A percentile compares a stretch with the other conserved stretches of the same genome.
Evolutionary conservation across 1,140 invertebrate species (phyloP).

Genomic region (Hyposmocoma kahamanoa): DNA sequence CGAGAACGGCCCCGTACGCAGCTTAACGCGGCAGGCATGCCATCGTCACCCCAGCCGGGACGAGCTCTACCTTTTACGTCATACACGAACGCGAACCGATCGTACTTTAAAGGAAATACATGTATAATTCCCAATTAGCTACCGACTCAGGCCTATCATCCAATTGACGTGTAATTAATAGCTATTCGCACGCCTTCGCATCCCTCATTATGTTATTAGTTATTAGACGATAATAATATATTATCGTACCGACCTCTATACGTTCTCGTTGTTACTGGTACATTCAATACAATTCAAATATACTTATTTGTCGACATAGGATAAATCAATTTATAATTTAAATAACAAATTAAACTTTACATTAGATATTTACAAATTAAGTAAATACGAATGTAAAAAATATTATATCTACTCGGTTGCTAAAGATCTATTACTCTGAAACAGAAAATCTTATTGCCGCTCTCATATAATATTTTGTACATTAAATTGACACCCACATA

Average conservation of each 20-base stretch:
- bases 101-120: conserved; percentile 20
- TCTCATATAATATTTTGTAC: no score
- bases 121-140: conserved; percentile 35
- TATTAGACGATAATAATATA: conserved; percentile 1
- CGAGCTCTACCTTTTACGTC: conserved; percentile 9
- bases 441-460: no score
- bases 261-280: not conserved
- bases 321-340: no score
- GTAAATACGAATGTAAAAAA: no score
- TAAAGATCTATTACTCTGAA: no score
- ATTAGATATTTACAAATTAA: no score
- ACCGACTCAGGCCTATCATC: conserved; percentile 22
- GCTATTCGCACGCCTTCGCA: conserved; percentile 24
- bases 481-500: no score
- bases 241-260: not conserved
- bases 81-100: conserved; percentile 29
- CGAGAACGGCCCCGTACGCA: not conserved
- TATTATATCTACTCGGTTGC: no score
- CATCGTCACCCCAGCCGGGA: conserved; percentile 8
- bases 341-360: no score
- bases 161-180: conserved; percentile 18
- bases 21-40: conserved; percentile 7
- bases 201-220: conserved; percentile 7
- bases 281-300: not conserved
- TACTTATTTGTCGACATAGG: no score